These are phyloP conservation scores for Empis stercorea DNA, from an alignment of 2,888 invertebrate species.

Conservation along the genomic window DNA sequence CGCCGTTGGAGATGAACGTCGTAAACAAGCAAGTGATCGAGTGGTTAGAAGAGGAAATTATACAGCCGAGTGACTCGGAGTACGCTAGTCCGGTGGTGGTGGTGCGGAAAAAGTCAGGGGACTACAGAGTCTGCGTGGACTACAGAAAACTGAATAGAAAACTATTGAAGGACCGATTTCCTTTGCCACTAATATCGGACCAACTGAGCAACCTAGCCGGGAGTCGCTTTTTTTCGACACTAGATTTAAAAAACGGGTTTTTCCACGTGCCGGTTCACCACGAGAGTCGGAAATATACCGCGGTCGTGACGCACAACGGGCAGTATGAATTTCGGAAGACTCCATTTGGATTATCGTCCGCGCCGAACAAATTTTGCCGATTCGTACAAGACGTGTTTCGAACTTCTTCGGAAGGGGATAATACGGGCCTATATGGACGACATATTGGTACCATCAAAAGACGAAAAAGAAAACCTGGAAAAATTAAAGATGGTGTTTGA, in stretches of 20 bases:
- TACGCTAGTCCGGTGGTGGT: not conserved
- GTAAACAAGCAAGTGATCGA: too few relatives aligned
- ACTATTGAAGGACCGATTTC: slow-evolving; percentile 3
- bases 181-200: slow-evolving; percentile 12
- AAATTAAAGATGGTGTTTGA: too few relatives aligned
- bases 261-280: slow-evolving; percentile 13
- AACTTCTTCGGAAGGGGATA: too few relatives aligned
- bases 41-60: too few relatives aligned
- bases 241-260: slow-evolving; percentile 13
- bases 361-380: not conserved
- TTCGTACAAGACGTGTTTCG: not conserved
- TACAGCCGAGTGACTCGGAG: not conserved
- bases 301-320: slow-evolving; percentile 11
- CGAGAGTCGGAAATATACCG: slow-evolving; percentile 10
- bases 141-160: not conserved
- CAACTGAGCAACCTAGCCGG: slow-evolving; percentile 10
- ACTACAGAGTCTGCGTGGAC: not conserved
- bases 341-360: slow-evolving; percentile 1
- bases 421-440: too few relatives aligned
- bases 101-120: not conserved
- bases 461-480: too few relatives aligned
- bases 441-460: too few relatives aligned
- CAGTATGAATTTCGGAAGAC: slow-evolving; percentile 12
- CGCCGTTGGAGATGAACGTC: too few relatives aligned
- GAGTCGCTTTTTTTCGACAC: slow-evolving; percentile 8